Evolutionary conservation across 2,888 invertebrate genomes (phyloP).

Genomic region (Drosophila recens): DNA sequence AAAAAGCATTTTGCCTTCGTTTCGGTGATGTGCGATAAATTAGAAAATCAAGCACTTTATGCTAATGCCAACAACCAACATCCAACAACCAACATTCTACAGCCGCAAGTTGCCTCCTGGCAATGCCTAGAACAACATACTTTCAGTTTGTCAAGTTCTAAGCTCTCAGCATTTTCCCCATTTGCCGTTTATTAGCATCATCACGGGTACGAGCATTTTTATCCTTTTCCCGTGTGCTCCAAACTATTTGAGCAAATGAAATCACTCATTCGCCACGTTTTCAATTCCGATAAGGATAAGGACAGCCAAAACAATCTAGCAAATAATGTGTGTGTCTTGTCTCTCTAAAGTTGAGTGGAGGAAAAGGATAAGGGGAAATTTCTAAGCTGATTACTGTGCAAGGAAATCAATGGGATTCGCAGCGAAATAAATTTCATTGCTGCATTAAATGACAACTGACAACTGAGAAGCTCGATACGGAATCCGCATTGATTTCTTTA

Average conservation of each 20-base stretch:
- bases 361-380: background rate
- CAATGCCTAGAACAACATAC: constrained; percentile 42
- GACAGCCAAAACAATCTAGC: constrained; percentile 49
- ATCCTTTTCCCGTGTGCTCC: constrained; percentile 27
- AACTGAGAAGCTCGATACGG: constrained; percentile 12
- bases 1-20: constrained; percentile 54
- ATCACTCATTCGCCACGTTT: constrained; percentile 74
- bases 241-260: constrained; percentile 67
- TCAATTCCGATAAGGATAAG: constrained; percentile 69
- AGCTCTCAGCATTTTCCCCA: constrained; percentile 68
- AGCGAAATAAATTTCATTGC: constrained; percentile 61
- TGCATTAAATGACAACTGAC: constrained; percentile 45
- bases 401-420: constrained; percentile 68
- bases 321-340: constrained; percentile 33
- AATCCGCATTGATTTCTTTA: constrained; percentile 79
- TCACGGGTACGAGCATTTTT: constrained; percentile 9
- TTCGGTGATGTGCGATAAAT: constrained; percentile 77
- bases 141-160: constrained; percentile 68
- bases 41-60: constrained; percentile 79
- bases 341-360: constrained; percentile 4
- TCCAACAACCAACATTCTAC: constrained; percentile 16
- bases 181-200: constrained; percentile 34
- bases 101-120: constrained; percentile 37
- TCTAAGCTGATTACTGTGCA: constrained; percentile 71
- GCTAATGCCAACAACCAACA: constrained; percentile 63